A percentile compares a stretch with the other conserved stretches of the same genome.
These are phyloP conservation scores for Sebastes iracundus DNA, from an alignment of 2,797 vertebrate genomes.

Conservation along the genomic window DNA sequence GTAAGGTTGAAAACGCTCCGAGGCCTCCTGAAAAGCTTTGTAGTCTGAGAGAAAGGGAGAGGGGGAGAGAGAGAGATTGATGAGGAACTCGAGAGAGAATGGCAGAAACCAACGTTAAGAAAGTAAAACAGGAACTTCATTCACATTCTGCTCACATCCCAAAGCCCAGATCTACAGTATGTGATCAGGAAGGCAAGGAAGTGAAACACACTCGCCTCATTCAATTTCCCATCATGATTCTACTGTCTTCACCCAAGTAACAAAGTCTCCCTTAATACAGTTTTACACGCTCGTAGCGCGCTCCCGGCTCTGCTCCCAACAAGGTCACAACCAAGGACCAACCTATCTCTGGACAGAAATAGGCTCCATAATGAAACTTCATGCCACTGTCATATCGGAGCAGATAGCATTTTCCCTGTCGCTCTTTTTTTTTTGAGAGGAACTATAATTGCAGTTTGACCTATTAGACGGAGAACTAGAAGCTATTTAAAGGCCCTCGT, in stretches of 20 bases:
- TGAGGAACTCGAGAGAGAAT: not conserved
- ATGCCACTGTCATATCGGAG: constrained; percentile 43
- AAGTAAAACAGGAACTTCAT: not conserved
- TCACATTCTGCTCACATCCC: constrained; percentile 25
- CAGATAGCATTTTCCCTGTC: constrained; percentile 50
- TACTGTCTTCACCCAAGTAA: constrained; percentile 31
- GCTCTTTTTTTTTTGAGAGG: constrained; percentile 16
- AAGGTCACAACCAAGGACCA: constrained; percentile 70
- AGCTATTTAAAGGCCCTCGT: constrained; percentile 70
- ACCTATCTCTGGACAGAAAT: constrained; percentile 60
- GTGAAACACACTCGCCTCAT: constrained; percentile 21
- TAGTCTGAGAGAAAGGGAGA: constrained; percentile 84
- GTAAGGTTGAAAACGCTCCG: constrained; percentile 95
- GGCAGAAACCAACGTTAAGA: not conserved
- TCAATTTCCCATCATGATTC: constrained; percentile 54
- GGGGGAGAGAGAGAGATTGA: not conserved
- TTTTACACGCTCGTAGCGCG: constrained; percentile 36
- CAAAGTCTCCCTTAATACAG: constrained; percentile 39
- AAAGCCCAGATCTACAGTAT: not conserved
- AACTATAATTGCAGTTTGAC: constrained; percentile 74
- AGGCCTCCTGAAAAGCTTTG: constrained; percentile 93
- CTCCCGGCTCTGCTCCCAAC: constrained; percentile 45
- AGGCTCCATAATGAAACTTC: constrained; percentile 68
- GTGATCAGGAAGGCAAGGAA: constrained; percentile 31
- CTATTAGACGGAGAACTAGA: constrained; percentile 60